Percentiles rank a stretch among this genome's conserved stretches.
phyloP scores from a whole-genome alignment of 1,140 invertebrate species.

The Drosophila jambulina region DNA sequence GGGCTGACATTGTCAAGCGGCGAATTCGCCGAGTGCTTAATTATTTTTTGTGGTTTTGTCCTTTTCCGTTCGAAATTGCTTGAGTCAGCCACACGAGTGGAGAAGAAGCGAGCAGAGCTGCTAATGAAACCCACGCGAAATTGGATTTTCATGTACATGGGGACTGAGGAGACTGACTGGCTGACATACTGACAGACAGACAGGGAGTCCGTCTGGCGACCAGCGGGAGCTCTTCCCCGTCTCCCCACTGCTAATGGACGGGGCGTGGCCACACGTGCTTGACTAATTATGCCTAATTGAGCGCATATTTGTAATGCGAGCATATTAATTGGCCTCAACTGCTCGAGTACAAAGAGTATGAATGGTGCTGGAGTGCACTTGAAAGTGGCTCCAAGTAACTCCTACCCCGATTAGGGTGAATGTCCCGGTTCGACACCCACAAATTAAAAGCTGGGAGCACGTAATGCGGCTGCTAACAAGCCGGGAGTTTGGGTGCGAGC shows the following conservation, averaged over 20 bases:
- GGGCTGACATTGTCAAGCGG: slow-evolving; percentile 70
- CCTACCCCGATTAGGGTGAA: slow-evolving; percentile 29
- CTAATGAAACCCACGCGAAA: slow-evolving; percentile 79
- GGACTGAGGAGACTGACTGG: slow-evolving; percentile 6
- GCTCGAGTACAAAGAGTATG: slow-evolving; percentile 50
- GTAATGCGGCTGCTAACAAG: slow-evolving; percentile 54
- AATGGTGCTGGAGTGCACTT: slow-evolving; percentile 49
- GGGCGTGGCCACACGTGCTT: slow-evolving; percentile 75
- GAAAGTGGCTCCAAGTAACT: slow-evolving; percentile 27
- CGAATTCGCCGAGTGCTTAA: slow-evolving; percentile 76
- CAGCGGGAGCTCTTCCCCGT: slow-evolving; percentile 1
- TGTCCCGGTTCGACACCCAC: slow-evolving; percentile 25
- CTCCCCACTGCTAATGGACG: slow-evolving; percentile 53
- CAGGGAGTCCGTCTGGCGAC: slow-evolving; percentile 21
- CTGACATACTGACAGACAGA: slow-evolving; percentile 2
- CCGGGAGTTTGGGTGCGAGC: slow-evolving; percentile 7
- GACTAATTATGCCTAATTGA: slow-evolving; percentile 79
- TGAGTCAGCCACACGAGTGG: slow-evolving; percentile 50
- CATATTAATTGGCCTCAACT: slow-evolving; percentile 71
- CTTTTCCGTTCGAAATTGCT: slow-evolving; percentile 65
- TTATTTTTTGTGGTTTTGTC: slow-evolving; percentile 81
- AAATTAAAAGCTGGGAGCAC: slow-evolving; percentile 40
- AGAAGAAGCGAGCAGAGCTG: slow-evolving; percentile 34
- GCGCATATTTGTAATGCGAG: slow-evolving; percentile 73
- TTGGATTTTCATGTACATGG: slow-evolving; percentile 81